Evolutionary conservation across 2,113 vertebrate species (phyloP).

Genomic region (Camarhynchus parvulus): DNA sequence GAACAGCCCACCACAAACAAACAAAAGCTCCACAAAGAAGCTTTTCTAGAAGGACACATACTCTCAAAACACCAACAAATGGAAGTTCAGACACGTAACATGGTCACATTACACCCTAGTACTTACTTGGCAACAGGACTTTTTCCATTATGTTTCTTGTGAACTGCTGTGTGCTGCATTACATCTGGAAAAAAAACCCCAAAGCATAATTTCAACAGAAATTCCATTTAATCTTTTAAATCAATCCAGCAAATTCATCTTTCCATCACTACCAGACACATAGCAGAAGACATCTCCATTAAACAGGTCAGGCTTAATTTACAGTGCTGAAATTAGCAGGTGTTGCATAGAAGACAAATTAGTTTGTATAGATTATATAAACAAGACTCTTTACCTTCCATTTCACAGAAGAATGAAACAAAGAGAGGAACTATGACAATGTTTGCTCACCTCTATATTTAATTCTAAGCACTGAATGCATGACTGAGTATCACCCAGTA

Average conservation of each 20-base stretch:
- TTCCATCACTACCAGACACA: background rate
- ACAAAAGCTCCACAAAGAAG: background rate
- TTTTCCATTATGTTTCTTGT: constrained; percentile 87
- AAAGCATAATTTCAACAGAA: background rate
- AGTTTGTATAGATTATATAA: background rate
- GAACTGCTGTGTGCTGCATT: constrained; percentile 80
- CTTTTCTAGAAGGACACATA: background rate
- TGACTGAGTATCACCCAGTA: background rate
- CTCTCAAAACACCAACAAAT: background rate
- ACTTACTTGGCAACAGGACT: constrained; percentile 84
- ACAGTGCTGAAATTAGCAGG: background rate
- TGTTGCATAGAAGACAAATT: background rate
- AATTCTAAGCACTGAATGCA: background rate
- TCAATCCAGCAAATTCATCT: background rate
- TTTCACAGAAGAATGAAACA: background rate
- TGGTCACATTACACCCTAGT: background rate
- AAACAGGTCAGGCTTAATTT: background rate
- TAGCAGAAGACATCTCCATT: background rate
- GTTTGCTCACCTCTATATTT: background rate
- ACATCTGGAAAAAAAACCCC: constrained; percentile 63
- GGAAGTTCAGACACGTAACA: background rate
- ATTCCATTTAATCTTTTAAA: background rate
- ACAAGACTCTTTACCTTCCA: background rate
- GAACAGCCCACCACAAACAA: background rate
- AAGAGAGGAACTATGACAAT: background rate